A percentile compares a stretch with the other conserved stretches of the same genome.
Evolutionary conservation across 2,113 vertebrate genomes (phyloP).

Genomic region (Copsychus sechellarum): DNA sequence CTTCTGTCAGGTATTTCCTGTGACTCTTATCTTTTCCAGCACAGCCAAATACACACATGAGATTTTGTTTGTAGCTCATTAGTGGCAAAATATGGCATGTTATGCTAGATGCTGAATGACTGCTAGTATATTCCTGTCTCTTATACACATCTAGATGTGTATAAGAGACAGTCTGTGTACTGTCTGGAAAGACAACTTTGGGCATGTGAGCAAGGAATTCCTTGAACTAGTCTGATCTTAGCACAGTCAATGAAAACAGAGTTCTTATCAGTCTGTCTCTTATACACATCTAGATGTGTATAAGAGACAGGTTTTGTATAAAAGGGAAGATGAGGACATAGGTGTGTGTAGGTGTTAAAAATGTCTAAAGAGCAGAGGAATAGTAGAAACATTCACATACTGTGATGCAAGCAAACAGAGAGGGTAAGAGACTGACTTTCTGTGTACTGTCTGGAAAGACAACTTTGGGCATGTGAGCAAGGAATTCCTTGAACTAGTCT

Average conservation of each 20-base stretch:
- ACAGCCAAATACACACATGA: neutral
- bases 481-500: neutral
- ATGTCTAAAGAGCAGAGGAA: neutral
- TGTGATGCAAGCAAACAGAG: neutral
- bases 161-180: too few species aligned
- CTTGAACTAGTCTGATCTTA: neutral
- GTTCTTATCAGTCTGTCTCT: neutral
- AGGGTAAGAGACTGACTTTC: neutral
- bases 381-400: neutral
- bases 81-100: neutral
- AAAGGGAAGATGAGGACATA: neutral
- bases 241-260: neutral
- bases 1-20: neutral
- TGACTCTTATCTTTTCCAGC: neutral
- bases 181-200: neutral
- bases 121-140: too few species aligned
- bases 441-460: neutral
- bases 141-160: too few species aligned
- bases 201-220: neutral
- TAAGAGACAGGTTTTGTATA: too few species aligned
- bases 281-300: too few species aligned
- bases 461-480: neutral
- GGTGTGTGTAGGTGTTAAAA: neutral
- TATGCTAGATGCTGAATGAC: neutral
- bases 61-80: neutral